phyloP scores from a whole-genome alignment of 2,797 vertebrate species.

The Sciurus vulgaris region DNA sequence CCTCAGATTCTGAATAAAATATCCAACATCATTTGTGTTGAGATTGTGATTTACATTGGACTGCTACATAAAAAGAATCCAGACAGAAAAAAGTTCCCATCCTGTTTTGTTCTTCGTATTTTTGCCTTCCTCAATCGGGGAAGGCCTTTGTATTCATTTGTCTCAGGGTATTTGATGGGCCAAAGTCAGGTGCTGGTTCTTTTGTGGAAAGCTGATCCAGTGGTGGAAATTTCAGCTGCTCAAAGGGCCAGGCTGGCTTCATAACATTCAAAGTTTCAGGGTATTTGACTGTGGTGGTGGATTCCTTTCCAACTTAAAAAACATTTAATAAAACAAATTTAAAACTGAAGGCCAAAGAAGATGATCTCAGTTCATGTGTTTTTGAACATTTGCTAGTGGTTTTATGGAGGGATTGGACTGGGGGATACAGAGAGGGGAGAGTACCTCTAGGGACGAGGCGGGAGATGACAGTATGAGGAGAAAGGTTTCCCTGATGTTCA shows the following conservation, averaged over 20 bases:
- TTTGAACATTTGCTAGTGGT: neutral
- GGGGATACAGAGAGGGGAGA: neutral
- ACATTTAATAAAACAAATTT: neutral
- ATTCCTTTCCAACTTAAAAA: neutral
- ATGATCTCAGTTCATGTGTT: neutral
- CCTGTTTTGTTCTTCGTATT: neutral
- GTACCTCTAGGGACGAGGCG: neutral
- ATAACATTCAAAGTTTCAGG: neutral
- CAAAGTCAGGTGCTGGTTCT: neutral
- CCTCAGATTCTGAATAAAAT: slow-evolving; percentile 5
- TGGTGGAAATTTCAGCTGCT: neutral
- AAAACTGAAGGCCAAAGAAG: neutral
- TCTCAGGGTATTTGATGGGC: neutral
- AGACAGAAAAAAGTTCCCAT: neutral
- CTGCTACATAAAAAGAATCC: neutral
- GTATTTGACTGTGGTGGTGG: neutral
- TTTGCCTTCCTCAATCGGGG: neutral
- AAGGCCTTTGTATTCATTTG: neutral
- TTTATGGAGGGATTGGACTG: neutral
- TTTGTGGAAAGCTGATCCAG: neutral
- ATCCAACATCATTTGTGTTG: neutral
- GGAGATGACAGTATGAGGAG: neutral
- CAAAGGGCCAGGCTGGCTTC: neutral
- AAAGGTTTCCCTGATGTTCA: neutral
- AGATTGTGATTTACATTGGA: neutral